Base-by-base conservation (phyloP, 2,797 vertebrate genomes). In the Parotocinclus haroldoi region DNA sequence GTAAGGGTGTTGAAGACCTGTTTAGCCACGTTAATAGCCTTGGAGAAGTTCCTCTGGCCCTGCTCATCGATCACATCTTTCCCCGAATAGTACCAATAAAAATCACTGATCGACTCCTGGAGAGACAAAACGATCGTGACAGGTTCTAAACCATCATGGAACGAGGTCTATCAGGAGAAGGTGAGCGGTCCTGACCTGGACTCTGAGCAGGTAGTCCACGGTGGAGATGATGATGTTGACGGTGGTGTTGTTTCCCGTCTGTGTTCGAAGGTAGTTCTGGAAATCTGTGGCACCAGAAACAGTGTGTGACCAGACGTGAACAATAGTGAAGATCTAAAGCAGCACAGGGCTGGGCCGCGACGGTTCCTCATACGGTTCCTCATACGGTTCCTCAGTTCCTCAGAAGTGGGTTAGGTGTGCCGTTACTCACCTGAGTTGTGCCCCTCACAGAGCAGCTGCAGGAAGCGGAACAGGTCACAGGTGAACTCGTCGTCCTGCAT, bases 201-300 rank as follows among this genome's bases (percentile, higher is more conserved):
- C 94, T 86, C 96, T 85, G 70, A 98, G 86, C 46, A 98, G 91
- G 79, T 98, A 98, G 86, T 98, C 96, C 53, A 98, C 96, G 0
- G 96, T 98, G 0, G 95, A 98, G 83, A 98, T 98, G 7, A 98
- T 98, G 75, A 98, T 94, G 83, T 98, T 98, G 50, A 98, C 95
- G 0, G 95, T 98, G 0, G 93, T 98, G 74, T 98, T 98, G 85
- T 98, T 98, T 68, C 96, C 96, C 0, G 95, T 98, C 83, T 98
- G 95, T 10, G 96, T 98, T 84, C 96, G 90, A 82, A 98, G 83
- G 71, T 98, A 98, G 88, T 98, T 96, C 80, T 98, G 96, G 83
- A 98, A 98, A 88, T 97, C 96, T 98, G 78, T 61, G 68, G 27
- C 27, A 27, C 5, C 27, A 27, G 27, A 27, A 27, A 27, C 27